Conservation (phyloP, 2,113 vertebrate species). For the Trachemys scripta region DNA sequence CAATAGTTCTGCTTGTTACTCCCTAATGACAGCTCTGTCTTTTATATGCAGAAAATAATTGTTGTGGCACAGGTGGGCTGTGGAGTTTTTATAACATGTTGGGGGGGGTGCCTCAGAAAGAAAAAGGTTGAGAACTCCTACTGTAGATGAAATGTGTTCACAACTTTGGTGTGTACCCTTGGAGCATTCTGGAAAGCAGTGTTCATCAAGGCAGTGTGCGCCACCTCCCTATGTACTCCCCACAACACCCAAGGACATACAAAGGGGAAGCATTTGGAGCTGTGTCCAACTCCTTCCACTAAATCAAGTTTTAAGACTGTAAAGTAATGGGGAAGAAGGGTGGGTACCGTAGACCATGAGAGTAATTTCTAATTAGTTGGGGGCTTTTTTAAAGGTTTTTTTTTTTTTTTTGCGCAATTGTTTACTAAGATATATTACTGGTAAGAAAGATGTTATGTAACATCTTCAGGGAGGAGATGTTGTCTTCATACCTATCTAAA, state of each 20-base stretch:
- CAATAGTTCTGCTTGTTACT: no score
- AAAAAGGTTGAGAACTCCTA: no score
- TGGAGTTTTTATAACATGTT: no score
- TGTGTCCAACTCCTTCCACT: neutral
- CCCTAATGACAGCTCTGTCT: no score
- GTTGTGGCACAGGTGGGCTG: no score
- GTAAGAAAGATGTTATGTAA: neutral
- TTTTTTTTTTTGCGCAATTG: neutral
- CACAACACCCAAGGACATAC: neutral
- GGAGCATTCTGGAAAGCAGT: neutral
- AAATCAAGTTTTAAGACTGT: neutral
- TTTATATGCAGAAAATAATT: no score
- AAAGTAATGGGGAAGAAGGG: neutral
- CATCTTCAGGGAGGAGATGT: neutral
- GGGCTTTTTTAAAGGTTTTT: no score
- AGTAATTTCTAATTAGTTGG: neutral
- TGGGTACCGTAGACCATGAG: neutral
- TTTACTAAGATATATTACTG: neutral
- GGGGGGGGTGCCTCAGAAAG: no score
- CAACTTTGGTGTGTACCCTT: neutral
- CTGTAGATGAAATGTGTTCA: neutral
- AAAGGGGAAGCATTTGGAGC: neutral
- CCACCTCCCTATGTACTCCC: neutral
- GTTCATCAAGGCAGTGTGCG: neutral
- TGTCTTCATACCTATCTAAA: neutral